phyloP scores from a whole-genome alignment of 2,888 invertebrate species.

The Rhabditoides inermis region DNA sequence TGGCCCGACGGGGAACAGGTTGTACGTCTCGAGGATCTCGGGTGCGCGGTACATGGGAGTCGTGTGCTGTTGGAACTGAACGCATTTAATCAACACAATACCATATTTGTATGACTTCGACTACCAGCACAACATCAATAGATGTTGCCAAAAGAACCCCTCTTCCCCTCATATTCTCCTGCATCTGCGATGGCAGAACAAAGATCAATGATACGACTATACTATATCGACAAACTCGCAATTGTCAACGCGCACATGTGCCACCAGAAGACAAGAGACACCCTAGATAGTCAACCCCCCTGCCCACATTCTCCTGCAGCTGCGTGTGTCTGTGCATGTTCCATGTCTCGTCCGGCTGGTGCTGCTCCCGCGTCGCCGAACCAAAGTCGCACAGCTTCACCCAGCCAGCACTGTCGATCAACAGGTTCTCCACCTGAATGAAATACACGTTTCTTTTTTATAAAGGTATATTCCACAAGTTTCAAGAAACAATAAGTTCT shows the following conservation, averaged over 20 bases:
- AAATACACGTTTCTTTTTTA: not conserved
- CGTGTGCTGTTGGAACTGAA: slow-evolving; percentile 59
- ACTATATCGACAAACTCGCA: too few species aligned
- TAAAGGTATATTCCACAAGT: too few species aligned
- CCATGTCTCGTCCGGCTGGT: slow-evolving; percentile 79
- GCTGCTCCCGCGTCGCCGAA: slow-evolving; percentile 74
- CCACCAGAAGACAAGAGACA: not conserved
- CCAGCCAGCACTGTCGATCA: slow-evolving; percentile 73
- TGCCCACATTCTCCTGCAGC: slow-evolving; percentile 77
- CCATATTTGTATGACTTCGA: not conserved
- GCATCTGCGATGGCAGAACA: too few species aligned
- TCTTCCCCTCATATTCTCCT: too few species aligned
- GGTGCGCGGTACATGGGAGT: slow-evolving; percentile 84
- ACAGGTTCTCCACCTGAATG: slow-evolving; percentile 73
- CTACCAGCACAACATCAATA: too few species aligned
- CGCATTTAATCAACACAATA: too few species aligned
- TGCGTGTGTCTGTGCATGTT: slow-evolving; percentile 79
- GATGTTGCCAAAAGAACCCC: too few species aligned
- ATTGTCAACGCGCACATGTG: too few species aligned
- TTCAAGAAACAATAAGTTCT: too few species aligned
- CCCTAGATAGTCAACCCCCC: not conserved
- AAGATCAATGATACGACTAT: too few species aligned
- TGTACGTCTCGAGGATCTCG: slow-evolving; percentile 96
- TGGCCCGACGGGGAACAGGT: slow-evolving; percentile 81
- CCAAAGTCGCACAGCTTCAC: slow-evolving; percentile 96